Base-by-base conservation (phyloP, 2,113 vertebrate species). In the Amphiprion ocellaris region DNA sequence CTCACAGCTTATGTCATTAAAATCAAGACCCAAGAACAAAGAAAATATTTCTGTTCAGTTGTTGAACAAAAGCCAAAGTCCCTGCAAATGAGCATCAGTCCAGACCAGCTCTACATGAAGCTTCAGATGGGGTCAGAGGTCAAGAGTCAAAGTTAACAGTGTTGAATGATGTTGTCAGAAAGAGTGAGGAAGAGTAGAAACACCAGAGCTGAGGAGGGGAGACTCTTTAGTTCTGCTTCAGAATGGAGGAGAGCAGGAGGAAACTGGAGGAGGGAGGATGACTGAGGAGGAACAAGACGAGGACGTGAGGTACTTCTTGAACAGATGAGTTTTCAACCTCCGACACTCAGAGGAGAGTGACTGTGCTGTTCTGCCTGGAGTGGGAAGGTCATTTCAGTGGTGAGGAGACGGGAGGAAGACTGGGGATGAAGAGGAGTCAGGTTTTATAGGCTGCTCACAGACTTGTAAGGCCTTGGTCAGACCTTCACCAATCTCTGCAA, bases 321-420 rank as follows among this genome's bases (percentile, higher is more conserved):
- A 30, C 67, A 86, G 78, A 84, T 84, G 69, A 67, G 55, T 84
- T 84, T 83, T 74, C 73, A 84, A 70, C 67, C 70, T 61, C 64
- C 15, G 15, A 79, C 68, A 79, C 75, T 76, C 67, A 33, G 73
- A 77, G 69, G 74, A 76, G 41, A 78, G 77, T 46, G 46, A 67
- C 80, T 60, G 68, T 23, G 1, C 58, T 33, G 47, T 28, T 85
- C 64, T 14, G 59, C 26, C 65, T 62, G 61, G 54, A 81, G 77
- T 10, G 62, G 67, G 71, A 84, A 84, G 87, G 87, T 89, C 78
- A 56, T 79, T 79, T 76, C 54, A 56, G 74, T 46, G 52, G 53
- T 6, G 56, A 83, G 68, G 76, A 76, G 86, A 46, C 56, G n/a
- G 16, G 63, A 80, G 67, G 73, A 39, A 5, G 70, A 33, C 8